Evolutionary conservation across 2,888 invertebrate genomes (phyloP), one percentile per base, ranked within the genome.

Genomic region (Beris morrisii): DNA sequence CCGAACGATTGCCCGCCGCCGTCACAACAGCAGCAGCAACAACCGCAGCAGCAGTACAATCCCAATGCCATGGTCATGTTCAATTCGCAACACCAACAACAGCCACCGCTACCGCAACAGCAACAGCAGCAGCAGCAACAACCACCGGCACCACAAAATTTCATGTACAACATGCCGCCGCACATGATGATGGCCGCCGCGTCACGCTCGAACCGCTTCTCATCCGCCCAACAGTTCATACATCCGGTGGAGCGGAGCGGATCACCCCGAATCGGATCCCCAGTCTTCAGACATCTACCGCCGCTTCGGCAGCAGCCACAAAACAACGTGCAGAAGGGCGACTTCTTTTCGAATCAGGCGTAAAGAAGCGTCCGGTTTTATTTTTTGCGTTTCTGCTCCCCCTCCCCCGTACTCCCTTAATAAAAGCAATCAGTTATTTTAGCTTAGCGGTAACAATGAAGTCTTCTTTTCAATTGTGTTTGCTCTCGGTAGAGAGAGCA

Each of bases 191-290:
- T 69, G 50, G 46, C 65, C 38, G 22, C 22, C 22, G 22, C 22
- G 22, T 22, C 22, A 1, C 61, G 67, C 22, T 30, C 65, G 6
- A 61, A 57, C 63, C 22, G 67, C 61, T 53, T 66, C 46, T 15
- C 66, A 13, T 9, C 38, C 7, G 38, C 9, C 9, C 38, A 38
- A 38, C 38, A 38, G 38, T 38, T 38, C 38, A 38, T 38, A 9
- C 38, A 38, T 38, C 38, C 2, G 38, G 52, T 22, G 2, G 52
- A 54, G 1, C 15, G 54, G 5, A 31, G n/a, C n/a, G 54, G 31
- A n/a, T 31, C 31, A 7, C 54, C 54, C 1, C 54, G 54, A 12
- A 6, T 54, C 4, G 54, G 54, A 54, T 54, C 54, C 4, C 54
- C 9, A 31, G 31, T 54, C 31, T 54, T 31, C 12, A 32, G 54